A percentile compares a stretch with the other conserved stretches of the same genome.
Conservation (phyloP, 2,113 vertebrate genomes). For the Sinocyclocheilus grahami region DNA sequence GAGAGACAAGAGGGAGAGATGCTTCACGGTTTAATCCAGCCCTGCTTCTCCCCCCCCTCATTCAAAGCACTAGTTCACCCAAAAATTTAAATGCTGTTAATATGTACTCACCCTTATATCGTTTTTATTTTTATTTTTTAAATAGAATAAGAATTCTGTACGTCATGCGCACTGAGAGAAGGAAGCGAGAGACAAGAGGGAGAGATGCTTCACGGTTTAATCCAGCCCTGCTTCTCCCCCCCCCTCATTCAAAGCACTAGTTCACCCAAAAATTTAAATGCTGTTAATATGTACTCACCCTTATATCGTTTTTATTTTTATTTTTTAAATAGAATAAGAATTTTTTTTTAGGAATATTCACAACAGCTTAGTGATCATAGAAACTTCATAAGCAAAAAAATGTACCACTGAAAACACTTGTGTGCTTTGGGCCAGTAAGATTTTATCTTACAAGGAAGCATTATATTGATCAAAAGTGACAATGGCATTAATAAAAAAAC, state of each 20-base stretch:
- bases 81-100: too few relatives aligned
- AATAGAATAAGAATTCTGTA: conserved; percentile 11
- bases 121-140: neutral
- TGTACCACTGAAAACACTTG: too few relatives aligned
- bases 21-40: conserved; percentile 48
- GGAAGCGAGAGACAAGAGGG: neutral
- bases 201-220: conserved; percentile 50
- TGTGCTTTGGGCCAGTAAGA: neutral
- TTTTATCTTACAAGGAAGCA: neutral
- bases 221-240: conserved; percentile 30
- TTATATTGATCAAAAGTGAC: neutral
- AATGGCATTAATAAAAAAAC: neutral
- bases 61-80: conserved; percentile 34
- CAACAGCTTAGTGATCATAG: too few relatives aligned
- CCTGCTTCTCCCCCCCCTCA: conserved; percentile 46
- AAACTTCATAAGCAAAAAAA: too few relatives aligned
- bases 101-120: neutral
- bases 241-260: conserved; percentile 52
- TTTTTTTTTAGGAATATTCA: too few relatives aligned
- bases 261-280: neutral
- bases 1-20: conserved; percentile 17
- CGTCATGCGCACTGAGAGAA: conserved; percentile 64
- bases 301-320: neutral
- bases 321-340: neutral
- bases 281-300: neutral